These are phyloP conservation scores for Aphrocallistes beatrix DNA, from an alignment of 37 sponge, comb jelly and placozoan genomes.

Conservation along the genomic window DNA sequence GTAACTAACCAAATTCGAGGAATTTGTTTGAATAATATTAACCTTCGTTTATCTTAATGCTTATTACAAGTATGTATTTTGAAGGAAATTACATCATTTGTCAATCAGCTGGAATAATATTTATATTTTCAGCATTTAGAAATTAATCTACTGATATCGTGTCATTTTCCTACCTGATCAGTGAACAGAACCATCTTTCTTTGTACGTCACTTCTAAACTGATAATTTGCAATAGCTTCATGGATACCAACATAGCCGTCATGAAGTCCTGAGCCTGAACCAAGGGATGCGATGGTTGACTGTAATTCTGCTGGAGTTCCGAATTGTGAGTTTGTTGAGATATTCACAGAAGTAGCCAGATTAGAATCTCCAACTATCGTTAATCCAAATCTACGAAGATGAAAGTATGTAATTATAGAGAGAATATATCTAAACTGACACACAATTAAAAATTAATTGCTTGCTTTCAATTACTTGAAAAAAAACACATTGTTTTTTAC, in stretches of 20 bases:
- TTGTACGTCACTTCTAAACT: neutral
- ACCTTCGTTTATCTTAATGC: too few species aligned
- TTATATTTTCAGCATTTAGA: too few species aligned
- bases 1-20: too few species aligned
- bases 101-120: too few species aligned
- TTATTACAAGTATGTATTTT: too few species aligned
- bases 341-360: neutral
- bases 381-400: neutral
- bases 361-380: neutral
- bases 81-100: too few species aligned
- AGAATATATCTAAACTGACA: too few species aligned
- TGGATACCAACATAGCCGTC: neutral
- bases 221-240: neutral
- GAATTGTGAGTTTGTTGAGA: neutral
- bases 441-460: too few species aligned
- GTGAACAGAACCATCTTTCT: neutral
- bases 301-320: neutral
- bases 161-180: neutral
- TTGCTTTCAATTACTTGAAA: too few species aligned
- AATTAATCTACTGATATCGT: too few species aligned
- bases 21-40: too few species aligned
- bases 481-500: neutral
- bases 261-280: neutral
- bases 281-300: neutral
- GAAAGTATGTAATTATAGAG: too few species aligned